These are phyloP conservation scores for Ricordea florida DNA, from an alignment of 92 coral and sea anemone species.

Conservation along the genomic window DNA sequence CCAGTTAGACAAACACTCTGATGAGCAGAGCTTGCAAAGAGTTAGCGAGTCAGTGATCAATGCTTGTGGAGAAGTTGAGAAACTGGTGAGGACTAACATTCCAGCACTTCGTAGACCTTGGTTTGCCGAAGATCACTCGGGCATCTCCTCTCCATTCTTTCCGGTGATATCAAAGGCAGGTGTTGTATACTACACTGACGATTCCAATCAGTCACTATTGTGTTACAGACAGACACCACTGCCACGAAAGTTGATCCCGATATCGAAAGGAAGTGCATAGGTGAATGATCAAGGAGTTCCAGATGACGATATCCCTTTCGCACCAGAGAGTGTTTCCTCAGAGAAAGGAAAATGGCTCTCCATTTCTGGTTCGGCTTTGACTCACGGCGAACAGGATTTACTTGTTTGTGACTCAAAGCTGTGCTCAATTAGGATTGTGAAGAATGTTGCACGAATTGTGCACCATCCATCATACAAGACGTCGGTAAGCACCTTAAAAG, in stretches of 20 bases:
- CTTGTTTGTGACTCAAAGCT: conserved; percentile 13
- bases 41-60: conserved; percentile 7
- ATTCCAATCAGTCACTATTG: conserved; percentile 9
- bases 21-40: conserved; percentile 24
- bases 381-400: background rate
- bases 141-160: conserved; percentile 25
- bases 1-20: conserved; percentile 27
- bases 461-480: conserved; percentile 10
- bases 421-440: conserved; percentile 3
- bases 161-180: conserved; percentile 24
- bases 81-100: conserved; percentile 28
- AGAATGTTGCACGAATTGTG: background rate
- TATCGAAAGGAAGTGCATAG: background rate
- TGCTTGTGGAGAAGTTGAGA: conserved; percentile 25
- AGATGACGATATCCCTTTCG: conserved; percentile 14
- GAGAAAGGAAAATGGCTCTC: background rate
- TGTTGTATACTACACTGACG: conserved; percentile 30
- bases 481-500: conserved; percentile 1
- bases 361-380: conserved; percentile 10
- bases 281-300: conserved; percentile 16
- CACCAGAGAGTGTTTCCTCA: conserved; percentile 8
- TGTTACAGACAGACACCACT: conserved; percentile 40
- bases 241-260: background rate
- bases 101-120: conserved; percentile 39
- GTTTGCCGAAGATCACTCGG: conserved; percentile 39